Percentiles rank a stretch among this genome's conserved stretches.
Evolutionary conservation across 2,888 invertebrate species (phyloP).

Genomic region (Salpingus planirostris): DNA sequence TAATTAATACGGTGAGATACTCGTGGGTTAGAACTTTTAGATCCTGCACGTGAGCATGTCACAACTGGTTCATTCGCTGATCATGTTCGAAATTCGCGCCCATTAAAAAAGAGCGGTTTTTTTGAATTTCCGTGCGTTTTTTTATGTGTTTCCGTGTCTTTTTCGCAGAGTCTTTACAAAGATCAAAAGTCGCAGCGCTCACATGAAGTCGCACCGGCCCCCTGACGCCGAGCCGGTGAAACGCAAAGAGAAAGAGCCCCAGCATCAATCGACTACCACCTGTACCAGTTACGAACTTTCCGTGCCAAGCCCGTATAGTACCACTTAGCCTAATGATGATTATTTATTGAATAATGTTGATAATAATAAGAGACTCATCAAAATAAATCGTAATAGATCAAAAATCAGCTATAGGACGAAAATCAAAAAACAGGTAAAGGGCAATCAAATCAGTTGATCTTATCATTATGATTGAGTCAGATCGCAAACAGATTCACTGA

Average conservation of each 20-base stretch:
- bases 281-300: constrained; percentile 31
- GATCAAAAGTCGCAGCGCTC: constrained; percentile 97
- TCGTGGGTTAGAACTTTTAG: too few species aligned
- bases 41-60: constrained; percentile 32
- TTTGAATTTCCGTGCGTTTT: too few species aligned
- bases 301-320: constrained; percentile 37
- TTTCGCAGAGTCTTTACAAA: constrained; percentile 86
- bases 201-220: constrained; percentile 97
- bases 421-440: constrained; percentile 3
- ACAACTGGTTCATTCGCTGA: too few species aligned
- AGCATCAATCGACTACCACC: constrained; percentile 17
- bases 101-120: too few species aligned
- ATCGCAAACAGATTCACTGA: too few species aligned
- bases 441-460: too few species aligned
- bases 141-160: too few species aligned
- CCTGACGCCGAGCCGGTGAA: constrained; percentile 65
- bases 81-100: too few species aligned
- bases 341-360: too few species aligned
- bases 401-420: constrained; percentile 3
- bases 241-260: constrained; percentile 22
- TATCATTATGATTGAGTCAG: too few species aligned
- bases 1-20: too few species aligned
- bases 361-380: constrained; percentile 8
- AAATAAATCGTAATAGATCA: constrained; percentile 9
- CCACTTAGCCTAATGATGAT: constrained; percentile 31